These are phyloP conservation scores for Hippocampus barbouri DNA, from an alignment of 2,113 vertebrate genomes.

Conservation along the genomic window DNA sequence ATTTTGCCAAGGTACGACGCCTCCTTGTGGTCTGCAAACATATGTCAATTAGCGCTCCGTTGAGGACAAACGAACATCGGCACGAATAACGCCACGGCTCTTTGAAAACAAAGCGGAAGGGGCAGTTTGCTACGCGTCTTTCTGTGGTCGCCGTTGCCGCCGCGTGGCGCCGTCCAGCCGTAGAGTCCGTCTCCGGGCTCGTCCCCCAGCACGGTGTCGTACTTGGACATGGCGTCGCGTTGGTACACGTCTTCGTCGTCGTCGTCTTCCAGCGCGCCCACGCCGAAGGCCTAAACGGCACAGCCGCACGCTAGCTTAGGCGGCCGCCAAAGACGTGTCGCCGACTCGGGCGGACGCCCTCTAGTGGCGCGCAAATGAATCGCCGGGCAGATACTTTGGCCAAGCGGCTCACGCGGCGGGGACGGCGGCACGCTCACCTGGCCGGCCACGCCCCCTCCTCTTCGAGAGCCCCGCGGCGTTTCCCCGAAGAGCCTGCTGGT, in stretches of 20 bases:
- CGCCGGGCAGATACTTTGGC: too few relatives aligned
- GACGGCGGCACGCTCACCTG: slow-evolving; percentile 68
- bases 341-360: too few relatives aligned
- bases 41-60: not conserved
- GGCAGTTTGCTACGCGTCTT: slow-evolving; percentile 67
- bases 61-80: too few relatives aligned
- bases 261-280: slow-evolving; percentile 91
- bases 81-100: too few relatives aligned
- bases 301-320: not conserved
- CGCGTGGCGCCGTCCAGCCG: slow-evolving; percentile 88
- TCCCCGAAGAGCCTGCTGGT: slow-evolving; percentile 74
- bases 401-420: too few relatives aligned
- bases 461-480: slow-evolving; percentile 52
- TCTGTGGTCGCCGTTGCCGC: slow-evolving; percentile 48
- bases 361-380: too few relatives aligned
- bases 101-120: too few relatives aligned
- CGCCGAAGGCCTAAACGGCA: slow-evolving; percentile 84
- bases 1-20: slow-evolving; percentile 51
- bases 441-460: slow-evolving; percentile 84
- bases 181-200: slow-evolving; percentile 90
- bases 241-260: slow-evolving; percentile 94
- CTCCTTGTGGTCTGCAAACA: slow-evolving; percentile 26
- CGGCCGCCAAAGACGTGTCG: too few relatives aligned
- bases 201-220: slow-evolving; percentile 84
- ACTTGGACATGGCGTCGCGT: slow-evolving; percentile 84